phyloP scores from a whole-genome alignment of 2,113 vertebrate species.

The Hippocampus barbouri region DNA sequence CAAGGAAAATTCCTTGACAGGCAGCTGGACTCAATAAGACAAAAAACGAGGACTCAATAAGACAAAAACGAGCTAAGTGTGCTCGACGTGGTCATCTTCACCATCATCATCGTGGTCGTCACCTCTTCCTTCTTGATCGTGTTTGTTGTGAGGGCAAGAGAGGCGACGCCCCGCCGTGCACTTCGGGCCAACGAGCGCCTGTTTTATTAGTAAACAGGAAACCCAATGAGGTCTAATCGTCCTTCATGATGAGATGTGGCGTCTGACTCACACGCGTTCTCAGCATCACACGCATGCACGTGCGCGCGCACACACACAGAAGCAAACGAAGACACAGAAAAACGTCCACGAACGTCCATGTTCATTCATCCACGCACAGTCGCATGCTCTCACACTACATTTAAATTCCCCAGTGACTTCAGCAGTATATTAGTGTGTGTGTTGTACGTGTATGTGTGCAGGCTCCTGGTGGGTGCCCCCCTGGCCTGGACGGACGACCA shows the following conservation, averaged over 20 bases:
- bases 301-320: too few species aligned
- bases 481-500: conserved; percentile 82
- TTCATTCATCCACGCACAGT: background rate
- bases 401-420: background rate
- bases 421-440: background rate
- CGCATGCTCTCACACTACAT: background rate
- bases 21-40: conserved; percentile 1
- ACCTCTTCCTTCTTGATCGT: background rate
- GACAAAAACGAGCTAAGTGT: too few species aligned
- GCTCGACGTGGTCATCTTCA: background rate
- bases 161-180: background rate
- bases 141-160: background rate
- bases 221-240: too few species aligned
- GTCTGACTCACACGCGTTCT: background rate
- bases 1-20: background rate
- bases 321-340: too few species aligned
- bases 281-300: background rate
- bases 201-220: background rate
- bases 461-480: conserved; percentile 91
- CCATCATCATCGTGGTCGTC: background rate
- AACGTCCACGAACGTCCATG: too few species aligned
- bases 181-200: background rate
- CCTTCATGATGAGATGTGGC: background rate
- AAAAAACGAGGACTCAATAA: too few species aligned
- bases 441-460: conserved; percentile 33